Conservation (phyloP, 2,113 vertebrate genomes). For the Dromiciops gliroides region DNA sequence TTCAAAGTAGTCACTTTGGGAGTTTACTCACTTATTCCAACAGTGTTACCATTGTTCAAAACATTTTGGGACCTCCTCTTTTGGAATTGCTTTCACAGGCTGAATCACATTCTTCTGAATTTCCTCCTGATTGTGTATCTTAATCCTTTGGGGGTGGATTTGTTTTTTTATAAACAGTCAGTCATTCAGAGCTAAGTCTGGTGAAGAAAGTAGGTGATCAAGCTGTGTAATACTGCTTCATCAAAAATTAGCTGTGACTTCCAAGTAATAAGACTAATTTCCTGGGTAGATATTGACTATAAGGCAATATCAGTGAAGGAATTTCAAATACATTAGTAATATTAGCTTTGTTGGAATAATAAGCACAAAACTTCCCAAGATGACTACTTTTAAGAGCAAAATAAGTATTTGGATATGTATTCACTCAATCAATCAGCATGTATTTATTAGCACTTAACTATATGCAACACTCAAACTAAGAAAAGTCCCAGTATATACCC, state of each 20-base stretch:
- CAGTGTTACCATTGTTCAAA: background rate
- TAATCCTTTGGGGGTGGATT: background rate
- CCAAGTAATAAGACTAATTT: background rate
- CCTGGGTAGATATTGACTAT: conserved; percentile 5
- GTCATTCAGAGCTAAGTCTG: background rate
- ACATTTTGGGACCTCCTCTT: background rate
- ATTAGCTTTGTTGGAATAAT: background rate
- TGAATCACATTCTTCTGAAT: background rate
- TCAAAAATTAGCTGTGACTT: background rate
- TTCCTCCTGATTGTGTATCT: background rate
- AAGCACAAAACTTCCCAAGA: background rate
- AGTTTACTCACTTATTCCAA: background rate
- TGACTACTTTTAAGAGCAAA: conserved; percentile 12
- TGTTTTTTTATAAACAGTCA: conserved; percentile 17
- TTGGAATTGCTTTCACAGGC: background rate
- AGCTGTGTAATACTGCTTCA: background rate
- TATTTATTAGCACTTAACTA: background rate
- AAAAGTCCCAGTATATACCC: background rate
- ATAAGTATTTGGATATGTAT: too few species aligned
- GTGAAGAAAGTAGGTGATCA: conserved; percentile 10
- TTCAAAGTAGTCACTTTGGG: background rate
- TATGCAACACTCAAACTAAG: background rate
- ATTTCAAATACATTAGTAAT: background rate
- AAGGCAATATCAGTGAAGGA: background rate
- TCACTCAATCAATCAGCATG: too few species aligned